phyloP scores from a whole-genome alignment of 2,797 vertebrate genomes.

The Avahi laniger region DNA sequence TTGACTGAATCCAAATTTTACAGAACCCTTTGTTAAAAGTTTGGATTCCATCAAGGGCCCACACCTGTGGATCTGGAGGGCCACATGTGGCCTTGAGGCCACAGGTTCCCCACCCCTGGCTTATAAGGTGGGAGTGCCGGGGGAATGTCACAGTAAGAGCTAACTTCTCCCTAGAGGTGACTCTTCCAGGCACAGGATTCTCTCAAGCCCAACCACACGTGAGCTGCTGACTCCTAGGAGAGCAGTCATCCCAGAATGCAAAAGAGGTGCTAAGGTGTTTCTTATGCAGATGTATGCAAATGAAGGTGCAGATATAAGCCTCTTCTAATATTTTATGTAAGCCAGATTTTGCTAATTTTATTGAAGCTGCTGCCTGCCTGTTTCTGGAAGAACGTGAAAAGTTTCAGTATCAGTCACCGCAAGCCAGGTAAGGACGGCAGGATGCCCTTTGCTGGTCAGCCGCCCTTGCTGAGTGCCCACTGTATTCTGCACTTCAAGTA shows the following conservation, averaged over 20 bases:
- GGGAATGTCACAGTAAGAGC: background rate
- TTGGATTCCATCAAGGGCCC: background rate
- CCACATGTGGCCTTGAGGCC: background rate
- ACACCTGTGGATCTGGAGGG: background rate
- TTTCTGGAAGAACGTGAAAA: background rate
- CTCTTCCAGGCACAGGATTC: background rate
- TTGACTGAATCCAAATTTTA: background rate
- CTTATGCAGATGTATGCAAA: conserved; percentile 37
- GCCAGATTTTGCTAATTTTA: background rate
- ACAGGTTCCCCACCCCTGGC: background rate
- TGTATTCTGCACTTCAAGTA: fast-evolving
- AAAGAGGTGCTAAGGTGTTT: background rate
- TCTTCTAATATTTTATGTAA: background rate
- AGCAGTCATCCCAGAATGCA: background rate
- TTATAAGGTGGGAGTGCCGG: background rate
- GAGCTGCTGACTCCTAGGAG: background rate
- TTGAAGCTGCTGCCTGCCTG: background rate
- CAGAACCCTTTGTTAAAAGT: background rate
- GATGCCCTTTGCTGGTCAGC: fast-evolving
- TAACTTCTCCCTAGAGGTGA: background rate
- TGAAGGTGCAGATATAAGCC: background rate
- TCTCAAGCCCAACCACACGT: background rate
- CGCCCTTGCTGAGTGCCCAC: fast-evolving
- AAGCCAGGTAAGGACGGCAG: background rate
- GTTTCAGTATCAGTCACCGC: background rate